Evolutionary conservation across 2,113 vertebrate species (phyloP), one percentile per base, ranked within the genome.

Genomic region (Barbus barbus): DNA sequence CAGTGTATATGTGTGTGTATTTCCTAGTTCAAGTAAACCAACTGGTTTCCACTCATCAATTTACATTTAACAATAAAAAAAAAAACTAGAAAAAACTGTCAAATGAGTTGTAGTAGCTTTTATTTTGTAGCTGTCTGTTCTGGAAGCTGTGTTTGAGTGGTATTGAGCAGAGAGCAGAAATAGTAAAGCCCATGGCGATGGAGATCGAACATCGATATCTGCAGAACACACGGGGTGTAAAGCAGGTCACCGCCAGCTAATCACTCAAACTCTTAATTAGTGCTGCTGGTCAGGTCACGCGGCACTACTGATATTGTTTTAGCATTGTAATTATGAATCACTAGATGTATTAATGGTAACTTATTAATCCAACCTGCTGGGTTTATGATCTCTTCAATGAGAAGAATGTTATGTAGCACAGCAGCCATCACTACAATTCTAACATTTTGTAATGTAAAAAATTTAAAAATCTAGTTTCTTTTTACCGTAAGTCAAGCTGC

Each of bases 161-260:
- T 65, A 84, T 89, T 31, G 58, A 88, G 46, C 63, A 14, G 46
- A 38, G 31, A 44, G 26, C 73, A 71, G 60, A 90, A 93, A 83
- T 91, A 82, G 81, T 56, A 63, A 53, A 51, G 65, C 74, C 87
- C 33, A 78, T 22, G 74, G 48, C 86, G 76, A 78, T n/a, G 69
- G 65, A 76, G 78, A 85, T 85, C 77, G 65, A 73, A 60, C 84
- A 94, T 94, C 90, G 92, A 94, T 93, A 89, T 73, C 71, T 89
- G 79, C 81, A 87, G 89, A 82, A 79, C 28, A 58, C 31, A 41
- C 72, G 85, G 84, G 65, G 84, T 91, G 14, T 33, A 33, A 83
- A 92, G 77, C 86, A 85, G 90, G 92, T 93, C 93, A 92, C 71
- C 36, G 90, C 92, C 93, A 91, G 58, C 41, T 71, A 22, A 41